A percentile compares a stretch with the other conserved stretches of the same genome.
phyloP scores from a whole-genome alignment of 2,113 vertebrate species.

The Catagonus wagneri region DNA sequence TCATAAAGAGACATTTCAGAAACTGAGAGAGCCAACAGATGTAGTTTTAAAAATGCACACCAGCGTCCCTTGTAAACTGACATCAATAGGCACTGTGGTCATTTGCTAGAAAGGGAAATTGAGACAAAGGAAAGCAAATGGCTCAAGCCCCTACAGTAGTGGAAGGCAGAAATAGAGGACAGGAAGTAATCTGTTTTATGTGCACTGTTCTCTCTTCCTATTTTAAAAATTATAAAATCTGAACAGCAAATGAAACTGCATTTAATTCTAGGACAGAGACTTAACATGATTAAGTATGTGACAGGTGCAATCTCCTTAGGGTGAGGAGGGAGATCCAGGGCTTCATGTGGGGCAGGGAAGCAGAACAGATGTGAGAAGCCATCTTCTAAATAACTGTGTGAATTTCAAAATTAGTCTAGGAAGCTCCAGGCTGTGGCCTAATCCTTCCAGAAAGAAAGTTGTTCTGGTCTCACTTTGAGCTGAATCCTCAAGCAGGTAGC shows the following conservation, averaged over 20 bases:
- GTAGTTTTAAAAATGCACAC: not conserved
- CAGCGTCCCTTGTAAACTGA: not conserved
- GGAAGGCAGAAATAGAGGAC: not conserved
- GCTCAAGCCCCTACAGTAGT: not conserved
- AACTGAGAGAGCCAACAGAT: not conserved
- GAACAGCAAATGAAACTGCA: not conserved
- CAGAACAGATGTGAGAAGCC: slow-evolving; percentile 12
- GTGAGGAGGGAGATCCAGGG: not conserved
- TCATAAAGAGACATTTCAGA: slow-evolving; percentile 11
- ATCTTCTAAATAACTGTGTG: slow-evolving; percentile 5
- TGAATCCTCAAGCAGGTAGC: slow-evolving; percentile 25
- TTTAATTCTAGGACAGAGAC: slow-evolving; percentile 10
- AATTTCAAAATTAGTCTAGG: slow-evolving; percentile 53
- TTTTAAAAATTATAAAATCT: slow-evolving; percentile 28
- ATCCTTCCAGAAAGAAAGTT: slow-evolving; percentile 44
- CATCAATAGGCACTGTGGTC: not conserved
- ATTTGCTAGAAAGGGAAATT: slow-evolving; percentile 43
- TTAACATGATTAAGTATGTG: not conserved
- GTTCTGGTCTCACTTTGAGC: not conserved
- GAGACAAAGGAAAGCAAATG: not conserved
- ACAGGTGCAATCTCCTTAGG: not conserved
- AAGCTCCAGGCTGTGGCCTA: slow-evolving; percentile 50
- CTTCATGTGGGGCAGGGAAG: not conserved
- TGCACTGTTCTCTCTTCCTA: not conserved
- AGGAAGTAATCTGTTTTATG: not conserved